These are phyloP conservation scores for Strigamia transsilvanica DNA, from an alignment of 2,888 invertebrate genomes.

Conservation along the genomic window DNA sequence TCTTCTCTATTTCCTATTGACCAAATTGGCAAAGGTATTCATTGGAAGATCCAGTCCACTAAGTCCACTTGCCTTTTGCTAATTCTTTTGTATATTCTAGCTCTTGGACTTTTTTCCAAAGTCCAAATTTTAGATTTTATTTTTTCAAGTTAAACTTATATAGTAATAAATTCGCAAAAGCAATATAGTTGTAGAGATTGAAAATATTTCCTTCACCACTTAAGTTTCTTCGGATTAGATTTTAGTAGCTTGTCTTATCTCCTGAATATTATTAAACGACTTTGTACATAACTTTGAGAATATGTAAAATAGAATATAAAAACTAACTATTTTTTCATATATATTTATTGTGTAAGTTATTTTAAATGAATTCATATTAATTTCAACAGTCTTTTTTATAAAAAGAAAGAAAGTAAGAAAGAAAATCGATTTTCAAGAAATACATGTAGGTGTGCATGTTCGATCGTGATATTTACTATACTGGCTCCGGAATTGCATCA, in stretches of 20 bases:
- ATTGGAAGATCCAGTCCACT: background rate
- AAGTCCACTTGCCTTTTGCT: conserved; percentile 26
- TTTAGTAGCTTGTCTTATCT: background rate
- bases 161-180: conserved; percentile 18
- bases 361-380: background rate
- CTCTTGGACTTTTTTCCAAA: background rate
- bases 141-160: conserved; percentile 2
- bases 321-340: conserved; percentile 24
- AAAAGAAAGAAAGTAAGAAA: background rate
- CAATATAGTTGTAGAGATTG: background rate
- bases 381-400: background rate
- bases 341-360: background rate
- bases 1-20: conserved; percentile 3
- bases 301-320: background rate
- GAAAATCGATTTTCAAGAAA: too few relatives aligned
- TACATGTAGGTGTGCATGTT: background rate
- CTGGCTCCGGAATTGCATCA: background rate
- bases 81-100: conserved; percentile 10
- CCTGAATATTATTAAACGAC: background rate
- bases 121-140: background rate
- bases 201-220: background rate
- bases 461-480: background rate
- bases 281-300: background rate
- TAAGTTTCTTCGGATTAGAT: background rate
- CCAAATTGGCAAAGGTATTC: conserved; percentile 29